Evolutionary conservation across 2,888 invertebrate species (phyloP).

Genomic region (Watsonalla cultraria): DNA sequence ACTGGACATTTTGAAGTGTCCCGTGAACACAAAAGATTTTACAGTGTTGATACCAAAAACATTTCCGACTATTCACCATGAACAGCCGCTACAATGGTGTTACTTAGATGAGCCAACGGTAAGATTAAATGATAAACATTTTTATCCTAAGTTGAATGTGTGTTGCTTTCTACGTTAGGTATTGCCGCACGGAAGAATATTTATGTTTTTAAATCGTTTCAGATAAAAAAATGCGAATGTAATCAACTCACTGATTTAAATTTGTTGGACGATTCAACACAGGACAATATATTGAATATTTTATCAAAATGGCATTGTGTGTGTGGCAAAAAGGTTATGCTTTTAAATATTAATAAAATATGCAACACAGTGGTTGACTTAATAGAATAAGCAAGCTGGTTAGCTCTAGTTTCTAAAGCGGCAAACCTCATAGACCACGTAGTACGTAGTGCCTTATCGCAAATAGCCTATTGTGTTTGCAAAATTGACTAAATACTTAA

Average conservation of each 20-base stretch:
- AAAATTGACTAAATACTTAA: no score
- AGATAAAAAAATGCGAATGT: conserved; percentile 71
- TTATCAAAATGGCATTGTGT: conserved; percentile 68
- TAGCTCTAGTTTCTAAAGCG: background rate
- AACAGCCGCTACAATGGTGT: conserved; percentile 51
- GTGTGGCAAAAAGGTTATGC: conserved; percentile 61
- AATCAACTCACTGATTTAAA: conserved; percentile 58
- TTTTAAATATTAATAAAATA: no score
- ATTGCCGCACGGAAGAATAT: background rate
- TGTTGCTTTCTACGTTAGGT: background rate
- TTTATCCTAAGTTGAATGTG: background rate
- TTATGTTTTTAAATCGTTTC: conserved; percentile 16
- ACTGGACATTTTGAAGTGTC: conserved; percentile 42
- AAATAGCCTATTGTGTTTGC: no score
- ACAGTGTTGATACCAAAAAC: conserved; percentile 58
- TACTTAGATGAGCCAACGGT: conserved; percentile 62
- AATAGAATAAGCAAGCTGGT: no score
- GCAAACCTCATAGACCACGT: background rate
- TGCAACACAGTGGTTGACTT: no score
- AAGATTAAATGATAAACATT: conserved; percentile 4
- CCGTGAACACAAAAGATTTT: conserved; percentile 47
- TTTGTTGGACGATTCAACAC: conserved; percentile 58
- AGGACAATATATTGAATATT: conserved; percentile 62
- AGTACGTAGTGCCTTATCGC: no score
- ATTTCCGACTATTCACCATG: conserved; percentile 49